Base-by-base conservation (phyloP, 35 echinoderm and acorn worm species). In the Ophioderma brevispina region DNA sequence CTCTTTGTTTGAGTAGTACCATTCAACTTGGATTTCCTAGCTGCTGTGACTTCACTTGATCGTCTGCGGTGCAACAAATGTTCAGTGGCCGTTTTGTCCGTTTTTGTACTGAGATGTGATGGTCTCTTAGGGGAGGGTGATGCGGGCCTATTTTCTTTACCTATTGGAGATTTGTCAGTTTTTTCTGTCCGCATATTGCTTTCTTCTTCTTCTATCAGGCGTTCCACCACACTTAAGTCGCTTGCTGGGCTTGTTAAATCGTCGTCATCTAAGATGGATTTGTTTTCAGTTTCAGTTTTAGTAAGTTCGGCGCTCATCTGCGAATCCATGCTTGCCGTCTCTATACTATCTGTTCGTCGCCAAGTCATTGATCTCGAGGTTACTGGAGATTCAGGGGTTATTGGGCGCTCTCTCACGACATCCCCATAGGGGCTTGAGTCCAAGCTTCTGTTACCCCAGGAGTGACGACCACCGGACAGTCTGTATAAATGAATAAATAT, bases 11-110 rank as follows among this genome's bases (percentile, higher is more conserved):
- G 64, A 31, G 64, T 1, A 35, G 36, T 21, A 84, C 75, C 37
- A 36, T 89, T 31, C 31, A 78, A 25, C 75, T 36, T 34, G 36
- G 46, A 10, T 64, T 70, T 14, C 75, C 46, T 0, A 82, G n/a
- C 0, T 55, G 40, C 63, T 82, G 76, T 46, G 39, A 31, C 78
- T 81, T 82, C 19, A 76, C 87, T 80, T 89, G 86, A 40, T 86
- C 88, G 21, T 52, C 90, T 94, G 19, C 76, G 89, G 35, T 75
- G 75, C 14, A 96, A 81, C 39, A 92, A 92, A 81, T 92, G 87
- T 87, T 96, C 90, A 40, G 94, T 93, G 25, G 90, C 87, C 35
- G 89, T 91, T 70, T 91, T 80, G 25, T 75, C 77, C 25, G 82
- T 75, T 49, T 35, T 85, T 64, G 42, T 78, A 36, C 39, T 39